A percentile compares a stretch with the other conserved stretches of the same genome.
These are phyloP conservation scores for Falco novaeseelandiae DNA, from an alignment of 2,797 vertebrate species.

Conservation along the genomic window DNA sequence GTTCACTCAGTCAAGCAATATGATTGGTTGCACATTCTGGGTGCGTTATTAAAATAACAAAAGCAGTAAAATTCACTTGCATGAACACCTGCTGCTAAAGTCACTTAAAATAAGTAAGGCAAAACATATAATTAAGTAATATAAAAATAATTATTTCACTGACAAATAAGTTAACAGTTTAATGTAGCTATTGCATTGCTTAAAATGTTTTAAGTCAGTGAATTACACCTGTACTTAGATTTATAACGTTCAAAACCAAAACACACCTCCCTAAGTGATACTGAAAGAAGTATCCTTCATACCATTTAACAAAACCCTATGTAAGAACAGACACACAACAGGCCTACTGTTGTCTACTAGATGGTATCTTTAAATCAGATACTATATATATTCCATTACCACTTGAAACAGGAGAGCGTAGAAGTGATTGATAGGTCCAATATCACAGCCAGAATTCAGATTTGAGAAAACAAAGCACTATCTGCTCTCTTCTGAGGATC, in stretches of 20 bases:
- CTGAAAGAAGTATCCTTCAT: neutral
- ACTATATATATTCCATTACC: neutral
- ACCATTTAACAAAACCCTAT: neutral
- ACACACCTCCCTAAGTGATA: neutral
- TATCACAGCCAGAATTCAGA: neutral
- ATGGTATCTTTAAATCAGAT: neutral
- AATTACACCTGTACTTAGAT: neutral
- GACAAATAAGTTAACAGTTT: neutral
- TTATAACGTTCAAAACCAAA: neutral
- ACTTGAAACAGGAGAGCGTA: neutral
- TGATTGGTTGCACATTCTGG: conserved; percentile 35
- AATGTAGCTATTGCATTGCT: neutral
- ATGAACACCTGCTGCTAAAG: conserved; percentile 55
- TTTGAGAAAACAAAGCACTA: neutral
- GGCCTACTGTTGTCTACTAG: neutral
- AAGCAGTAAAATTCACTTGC: conserved; percentile 54
- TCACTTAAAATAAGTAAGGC: conserved; percentile 29
- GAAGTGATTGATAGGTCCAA: neutral
- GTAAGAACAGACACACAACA: neutral
- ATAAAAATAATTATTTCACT: conserved; percentile 9
- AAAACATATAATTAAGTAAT: conserved; percentile 48
- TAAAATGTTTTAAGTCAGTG: neutral
- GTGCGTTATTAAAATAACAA: conserved; percentile 65
- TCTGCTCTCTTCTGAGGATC: neutral
- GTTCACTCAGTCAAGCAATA: conserved; percentile 29